A percentile compares a stretch with the other conserved stretches of the same genome.
phyloP scores from a whole-genome alignment of 2,888 invertebrate species.

The Podabrus alpinus region DNA sequence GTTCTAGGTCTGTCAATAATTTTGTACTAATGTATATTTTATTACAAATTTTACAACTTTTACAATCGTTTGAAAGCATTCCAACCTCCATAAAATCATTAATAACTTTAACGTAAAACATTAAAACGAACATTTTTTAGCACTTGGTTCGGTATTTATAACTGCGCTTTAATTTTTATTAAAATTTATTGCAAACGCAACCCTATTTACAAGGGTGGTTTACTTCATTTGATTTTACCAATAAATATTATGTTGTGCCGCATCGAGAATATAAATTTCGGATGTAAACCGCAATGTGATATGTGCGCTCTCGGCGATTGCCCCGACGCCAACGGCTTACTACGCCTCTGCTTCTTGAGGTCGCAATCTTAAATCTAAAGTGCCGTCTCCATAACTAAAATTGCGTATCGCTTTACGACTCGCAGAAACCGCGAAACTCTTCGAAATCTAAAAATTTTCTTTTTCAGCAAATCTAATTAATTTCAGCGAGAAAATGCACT shows the following conservation, averaged over 20 bases:
- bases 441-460: too few relatives aligned
- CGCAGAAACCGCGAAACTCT: too few relatives aligned
- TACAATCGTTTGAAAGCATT: neutral
- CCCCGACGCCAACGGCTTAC: neutral
- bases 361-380: neutral
- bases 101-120: neutral
- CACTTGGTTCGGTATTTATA: neutral
- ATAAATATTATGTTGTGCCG: neutral
- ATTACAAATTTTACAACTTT: constrained; percentile 12
- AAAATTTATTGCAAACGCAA: neutral
- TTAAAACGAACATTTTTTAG: neutral
- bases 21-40: constrained; percentile 15
- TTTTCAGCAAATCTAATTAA: too few relatives aligned
- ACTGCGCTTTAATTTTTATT: constrained; percentile 1
- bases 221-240: constrained; percentile 1
- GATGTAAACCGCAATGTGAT: neutral
- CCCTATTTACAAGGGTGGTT: neutral
- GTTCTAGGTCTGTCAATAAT: constrained; percentile 12
- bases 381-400: neutral
- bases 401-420: neutral
- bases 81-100: neutral
- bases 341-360: neutral
- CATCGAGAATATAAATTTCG: neutral
- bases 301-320: neutral
- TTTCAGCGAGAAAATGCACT: too few relatives aligned